Evolutionary conservation across 2,888 invertebrate species (phyloP).

Genomic region (Terebella lapidaria): DNA sequence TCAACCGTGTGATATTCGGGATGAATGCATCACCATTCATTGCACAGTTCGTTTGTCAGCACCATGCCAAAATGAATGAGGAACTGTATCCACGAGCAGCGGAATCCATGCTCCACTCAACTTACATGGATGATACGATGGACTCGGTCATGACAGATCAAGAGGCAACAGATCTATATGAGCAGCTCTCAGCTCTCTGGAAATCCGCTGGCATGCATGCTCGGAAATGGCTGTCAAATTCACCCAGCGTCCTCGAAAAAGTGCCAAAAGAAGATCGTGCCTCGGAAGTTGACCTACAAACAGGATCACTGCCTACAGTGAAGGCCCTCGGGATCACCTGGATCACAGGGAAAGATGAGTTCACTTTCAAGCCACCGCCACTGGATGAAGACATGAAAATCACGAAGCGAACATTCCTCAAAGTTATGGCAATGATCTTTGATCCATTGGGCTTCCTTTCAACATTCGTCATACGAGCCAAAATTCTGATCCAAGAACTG

Average conservation of each 20-base stretch:
- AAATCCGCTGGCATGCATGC: slow-evolving; percentile 11
- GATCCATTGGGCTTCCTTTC: slow-evolving; percentile 38
- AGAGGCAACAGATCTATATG: slow-evolving; percentile 18
- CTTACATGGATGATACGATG: slow-evolving; percentile 27
- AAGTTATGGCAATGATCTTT: slow-evolving; percentile 29
- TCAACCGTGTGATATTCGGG: slow-evolving; percentile 23
- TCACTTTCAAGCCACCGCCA: slow-evolving; percentile 12
- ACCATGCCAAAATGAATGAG: slow-evolving; percentile 16
- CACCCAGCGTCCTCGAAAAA: slow-evolving; percentile 12
- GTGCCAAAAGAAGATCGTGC: slow-evolving; percentile 18
- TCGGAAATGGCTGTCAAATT: slow-evolving; percentile 19
- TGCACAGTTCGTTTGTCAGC: slow-evolving; percentile 23
- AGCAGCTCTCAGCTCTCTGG: slow-evolving; percentile 5
- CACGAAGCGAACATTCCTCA: slow-evolving; percentile 31
- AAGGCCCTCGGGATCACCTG: slow-evolving; percentile 23
- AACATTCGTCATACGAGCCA: slow-evolving; percentile 27
- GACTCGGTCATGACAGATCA: slow-evolving; percentile 16
- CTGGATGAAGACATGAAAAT: slow-evolving; percentile 3
- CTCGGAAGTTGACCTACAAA: slow-evolving; percentile 5
- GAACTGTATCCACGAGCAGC: slow-evolving; percentile 17
- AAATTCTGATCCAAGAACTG: slow-evolving; percentile 32
- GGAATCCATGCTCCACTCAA: slow-evolving; percentile 22
- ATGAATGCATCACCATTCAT: slow-evolving; percentile 26
- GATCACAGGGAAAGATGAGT: slow-evolving; percentile 17
- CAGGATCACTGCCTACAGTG: slow-evolving; percentile 15